Conservation (phyloP, 1,140 invertebrate genomes). For the Bilobella aurantiaca region DNA sequence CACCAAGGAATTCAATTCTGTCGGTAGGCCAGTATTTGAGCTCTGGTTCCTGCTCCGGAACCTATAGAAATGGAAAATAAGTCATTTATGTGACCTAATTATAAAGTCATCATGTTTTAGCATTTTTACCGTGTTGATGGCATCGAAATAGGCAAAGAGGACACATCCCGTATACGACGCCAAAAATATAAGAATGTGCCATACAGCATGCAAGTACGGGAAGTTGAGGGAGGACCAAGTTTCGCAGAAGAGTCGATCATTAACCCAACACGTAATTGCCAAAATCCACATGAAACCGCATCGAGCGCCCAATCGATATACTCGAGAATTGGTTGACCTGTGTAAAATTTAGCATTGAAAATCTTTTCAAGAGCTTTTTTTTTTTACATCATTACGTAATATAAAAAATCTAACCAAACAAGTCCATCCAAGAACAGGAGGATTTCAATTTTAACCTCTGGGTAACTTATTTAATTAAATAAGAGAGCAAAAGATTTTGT, state of each 20-base stretch:
- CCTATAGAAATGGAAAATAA: slow-evolving; percentile 14
- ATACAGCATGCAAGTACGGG: slow-evolving; percentile 66
- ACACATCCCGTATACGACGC: slow-evolving; percentile 53
- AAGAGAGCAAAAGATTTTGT: not conserved
- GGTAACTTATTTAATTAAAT: too few relatives aligned
- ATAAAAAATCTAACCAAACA: too few relatives aligned
- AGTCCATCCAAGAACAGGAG: not conserved
- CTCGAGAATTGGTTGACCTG: slow-evolving; percentile 19
- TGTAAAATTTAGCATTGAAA: too few relatives aligned
- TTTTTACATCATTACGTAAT: too few relatives aligned
- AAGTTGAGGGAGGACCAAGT: slow-evolving; percentile 62
- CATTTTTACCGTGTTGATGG: slow-evolving; percentile 48
- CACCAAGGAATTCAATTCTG: slow-evolving; percentile 56
- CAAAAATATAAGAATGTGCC: slow-evolving; percentile 70
- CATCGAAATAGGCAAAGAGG: slow-evolving; percentile 65
- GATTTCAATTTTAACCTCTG: too few relatives aligned
- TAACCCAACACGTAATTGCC: slow-evolving; percentile 63
- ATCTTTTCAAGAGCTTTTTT: too few relatives aligned
- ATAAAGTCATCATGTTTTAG: not conserved
- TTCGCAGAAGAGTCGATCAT: slow-evolving; percentile 65
- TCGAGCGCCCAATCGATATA: slow-evolving; percentile 16
- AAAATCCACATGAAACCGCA: slow-evolving; percentile 53
- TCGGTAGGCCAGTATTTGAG: slow-evolving; percentile 63
- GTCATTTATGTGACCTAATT: not conserved
- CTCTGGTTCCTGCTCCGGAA: slow-evolving; percentile 55